Percentiles rank a stretch among this genome's conserved stretches.
phyloP scores from a whole-genome alignment of 2,888 invertebrate genomes.

The Eilema caniola region DNA sequence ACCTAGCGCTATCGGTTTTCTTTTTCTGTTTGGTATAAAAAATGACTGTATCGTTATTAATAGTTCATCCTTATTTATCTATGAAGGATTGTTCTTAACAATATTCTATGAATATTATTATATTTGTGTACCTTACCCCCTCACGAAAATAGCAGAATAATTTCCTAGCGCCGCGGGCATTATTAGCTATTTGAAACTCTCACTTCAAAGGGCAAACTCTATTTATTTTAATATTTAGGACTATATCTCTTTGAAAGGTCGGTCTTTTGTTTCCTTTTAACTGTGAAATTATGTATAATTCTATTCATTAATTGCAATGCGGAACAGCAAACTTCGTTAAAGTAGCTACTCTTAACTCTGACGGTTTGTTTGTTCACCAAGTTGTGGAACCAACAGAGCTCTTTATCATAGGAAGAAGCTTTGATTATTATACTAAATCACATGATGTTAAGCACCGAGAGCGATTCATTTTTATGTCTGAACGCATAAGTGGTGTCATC shows the following conservation, averaged over 20 bases:
- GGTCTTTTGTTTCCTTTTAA: not conserved
- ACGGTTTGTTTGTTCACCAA: conserved; percentile 1
- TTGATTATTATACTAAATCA: not conserved
- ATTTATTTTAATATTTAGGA: not conserved
- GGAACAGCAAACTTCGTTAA: not conserved
- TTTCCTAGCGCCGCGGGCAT: no score
- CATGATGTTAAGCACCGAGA: not conserved
- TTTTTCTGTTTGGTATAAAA: no score
- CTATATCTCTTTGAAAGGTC: not conserved
- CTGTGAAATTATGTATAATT: not conserved
- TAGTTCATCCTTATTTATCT: no score
- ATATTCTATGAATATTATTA: no score
- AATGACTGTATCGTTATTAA: no score
- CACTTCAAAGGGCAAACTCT: no score
- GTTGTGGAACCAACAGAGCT: not conserved
- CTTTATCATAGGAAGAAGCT: not conserved
- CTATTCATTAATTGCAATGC: not conserved
- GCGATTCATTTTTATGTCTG: not conserved
- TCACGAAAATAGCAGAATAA: no score
- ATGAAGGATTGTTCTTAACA: no score
- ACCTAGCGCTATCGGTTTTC: no score
- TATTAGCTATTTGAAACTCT: no score
- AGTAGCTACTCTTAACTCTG: not conserved
- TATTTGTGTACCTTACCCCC: no score
- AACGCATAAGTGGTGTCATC: not conserved